phyloP scores from a whole-genome alignment of 1,140 invertebrate species.

The Paracyclopina nana region DNA sequence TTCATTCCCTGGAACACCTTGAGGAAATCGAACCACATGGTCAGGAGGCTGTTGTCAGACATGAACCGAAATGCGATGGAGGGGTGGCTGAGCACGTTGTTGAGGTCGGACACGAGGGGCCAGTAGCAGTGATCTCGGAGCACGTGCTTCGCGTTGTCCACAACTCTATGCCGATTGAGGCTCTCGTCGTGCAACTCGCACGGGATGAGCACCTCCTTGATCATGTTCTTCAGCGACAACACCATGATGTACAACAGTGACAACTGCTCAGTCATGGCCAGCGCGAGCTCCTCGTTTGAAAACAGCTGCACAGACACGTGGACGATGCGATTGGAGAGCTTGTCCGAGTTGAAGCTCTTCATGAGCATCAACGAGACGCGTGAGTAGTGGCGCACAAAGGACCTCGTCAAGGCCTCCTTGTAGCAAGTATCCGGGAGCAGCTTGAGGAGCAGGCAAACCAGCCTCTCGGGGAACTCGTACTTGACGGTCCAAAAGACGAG shows the following conservation, averaged over 20 bases:
- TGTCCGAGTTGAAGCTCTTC: constrained; percentile 60
- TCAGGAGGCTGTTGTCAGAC: constrained; percentile 55
- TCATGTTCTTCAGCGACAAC: constrained; percentile 76
- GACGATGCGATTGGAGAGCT: constrained; percentile 78
- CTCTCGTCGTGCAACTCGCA: constrained; percentile 60
- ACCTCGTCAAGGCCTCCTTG: constrained; percentile 78
- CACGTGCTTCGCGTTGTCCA: constrained; percentile 67
- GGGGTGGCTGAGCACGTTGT: constrained; percentile 83
- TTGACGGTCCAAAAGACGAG: constrained; percentile 94
- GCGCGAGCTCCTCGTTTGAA: constrained; percentile 71
- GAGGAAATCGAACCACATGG: constrained; percentile 86
- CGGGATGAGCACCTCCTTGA: constrained; percentile 66
- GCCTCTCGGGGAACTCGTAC: constrained; percentile 89
- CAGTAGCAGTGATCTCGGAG: constrained; percentile 98
- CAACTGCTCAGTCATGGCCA: constrained; percentile 69
- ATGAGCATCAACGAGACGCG: constrained; percentile 77
- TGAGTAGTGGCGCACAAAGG: constrained; percentile 88
- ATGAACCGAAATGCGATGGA: constrained; percentile 75
- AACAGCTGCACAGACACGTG: constrained; percentile 91
- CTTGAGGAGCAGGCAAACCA: constrained; percentile 84
- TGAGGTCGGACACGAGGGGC: constrained; percentile 88
- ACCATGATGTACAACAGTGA: constrained; percentile 84
- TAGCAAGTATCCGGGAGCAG: constrained; percentile 86
- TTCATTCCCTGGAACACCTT: constrained; percentile 94
- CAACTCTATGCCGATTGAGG: constrained; percentile 77